Evolutionary conservation across 2,888 invertebrate genomes (phyloP), one percentile per base, ranked within the genome.

Genomic region (Orthosia gracilis): DNA sequence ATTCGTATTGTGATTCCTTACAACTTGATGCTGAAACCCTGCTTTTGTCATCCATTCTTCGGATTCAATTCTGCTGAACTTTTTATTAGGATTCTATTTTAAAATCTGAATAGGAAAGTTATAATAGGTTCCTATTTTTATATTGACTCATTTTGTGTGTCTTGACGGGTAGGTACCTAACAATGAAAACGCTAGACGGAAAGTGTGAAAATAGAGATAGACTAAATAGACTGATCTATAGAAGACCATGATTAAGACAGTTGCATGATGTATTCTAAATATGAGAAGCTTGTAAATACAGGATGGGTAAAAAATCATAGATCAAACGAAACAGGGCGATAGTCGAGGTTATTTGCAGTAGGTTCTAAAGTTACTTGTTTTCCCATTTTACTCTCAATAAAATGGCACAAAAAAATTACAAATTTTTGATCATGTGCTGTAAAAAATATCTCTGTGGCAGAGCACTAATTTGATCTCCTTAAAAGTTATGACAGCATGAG

Each of bases 11-110:
- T 40, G 40, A 26, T 57, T 45, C n/a, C n/a, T 26, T 23, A n/a
- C 23, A 54, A 49, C 5, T 59, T 40, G n/a, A 62, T 73, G 73
- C 31, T 17, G 18, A 23, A 62, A 31, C 17, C 9, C n/a, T 45
- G 1, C 3, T 18, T 65, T 47, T 80, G 55, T 31, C 26, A 55
- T 61, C 2, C 18, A 45, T 40, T 45, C 12, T 57, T 40, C 9
- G 5, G 2, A 18, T 47, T 47, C 13, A 47, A 50, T 52, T 45
- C n/a, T n/a, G 47, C 47, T 62, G 15, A 13, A 23, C 5, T 50
- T 45, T 15, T 17, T n/a, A 40, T 40, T 64, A 55, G 11, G 0
- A 54, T n/a, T 40, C 9, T 17, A 17, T 54, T 21, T 57, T 15
- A 15, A 11, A 40, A 57, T n/a, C 18, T 13, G 13, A 47, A 31